These are phyloP conservation scores for Pararge aegeria DNA, from an alignment of 1,140 invertebrate genomes.

Conservation along the genomic window DNA sequence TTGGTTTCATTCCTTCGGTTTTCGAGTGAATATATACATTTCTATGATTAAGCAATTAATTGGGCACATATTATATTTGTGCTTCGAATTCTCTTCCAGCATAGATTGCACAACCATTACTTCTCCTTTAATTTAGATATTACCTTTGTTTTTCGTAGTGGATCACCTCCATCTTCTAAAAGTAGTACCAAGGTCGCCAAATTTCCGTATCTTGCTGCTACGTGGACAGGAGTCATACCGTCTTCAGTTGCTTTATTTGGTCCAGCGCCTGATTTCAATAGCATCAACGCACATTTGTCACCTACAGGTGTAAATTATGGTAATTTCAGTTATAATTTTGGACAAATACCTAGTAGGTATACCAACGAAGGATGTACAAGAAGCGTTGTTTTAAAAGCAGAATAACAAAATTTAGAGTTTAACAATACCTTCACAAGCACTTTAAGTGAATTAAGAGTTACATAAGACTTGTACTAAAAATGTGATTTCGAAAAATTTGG, in stretches of 20 bases:
- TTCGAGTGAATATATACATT: no score
- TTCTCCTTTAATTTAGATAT: no score
- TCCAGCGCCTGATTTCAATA: slow-evolving; percentile 97
- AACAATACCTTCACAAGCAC: no score
- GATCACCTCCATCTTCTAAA: slow-evolving; percentile 94
- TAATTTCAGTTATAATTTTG: slow-evolving; percentile 3
- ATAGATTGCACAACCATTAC: no score
- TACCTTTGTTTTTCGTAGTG: slow-evolving; percentile 94
- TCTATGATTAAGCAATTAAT: no score
- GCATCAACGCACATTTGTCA: slow-evolving; percentile 97
- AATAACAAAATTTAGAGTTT: no score
- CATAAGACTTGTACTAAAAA: no score
- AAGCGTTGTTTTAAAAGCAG: neutral
- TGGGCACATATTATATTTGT: no score
- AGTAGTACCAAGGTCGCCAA: slow-evolving; percentile 91
- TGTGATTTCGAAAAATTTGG: no score
- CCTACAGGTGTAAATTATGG: slow-evolving; percentile 34
- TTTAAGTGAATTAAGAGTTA: no score
- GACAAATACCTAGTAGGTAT: neutral
- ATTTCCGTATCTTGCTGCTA: slow-evolving; percentile 94
- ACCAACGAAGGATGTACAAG: neutral
- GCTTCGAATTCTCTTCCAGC: no score
- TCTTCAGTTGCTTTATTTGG: slow-evolving; percentile 96
- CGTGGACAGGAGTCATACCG: slow-evolving; percentile 96
- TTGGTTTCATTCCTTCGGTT: no score